Evolutionary conservation across 2,888 invertebrate genomes (phyloP).

Genomic region (Rhagonycha fulva): DNA sequence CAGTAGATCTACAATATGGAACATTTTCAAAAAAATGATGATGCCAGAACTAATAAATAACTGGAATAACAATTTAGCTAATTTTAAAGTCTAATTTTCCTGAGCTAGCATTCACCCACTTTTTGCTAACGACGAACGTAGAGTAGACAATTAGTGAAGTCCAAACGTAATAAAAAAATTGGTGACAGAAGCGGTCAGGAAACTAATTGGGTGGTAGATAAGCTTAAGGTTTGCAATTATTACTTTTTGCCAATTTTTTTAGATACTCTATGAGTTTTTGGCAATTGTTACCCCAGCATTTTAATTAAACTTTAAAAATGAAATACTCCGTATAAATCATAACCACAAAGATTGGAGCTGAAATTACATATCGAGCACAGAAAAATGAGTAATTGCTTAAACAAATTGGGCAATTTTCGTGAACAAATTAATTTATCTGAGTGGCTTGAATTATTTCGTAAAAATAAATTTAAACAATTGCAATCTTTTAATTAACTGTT

Average conservation of each 20-base stretch:
- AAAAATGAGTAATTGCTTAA: not conserved
- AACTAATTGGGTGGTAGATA: not conserved
- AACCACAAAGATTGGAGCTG: not conserved
- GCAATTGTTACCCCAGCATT: not conserved
- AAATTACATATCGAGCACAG: not conserved
- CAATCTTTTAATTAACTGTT: not conserved
- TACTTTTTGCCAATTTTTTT: not conserved
- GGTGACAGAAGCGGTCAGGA: not conserved
- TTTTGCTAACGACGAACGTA: not conserved
- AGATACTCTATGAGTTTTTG: not conserved
- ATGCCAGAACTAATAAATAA: not conserved
- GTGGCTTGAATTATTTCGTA: not conserved
- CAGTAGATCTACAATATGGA: too few relatives aligned
- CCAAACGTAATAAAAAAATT: not conserved
- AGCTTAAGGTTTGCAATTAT: not conserved
- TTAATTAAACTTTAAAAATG: not conserved
- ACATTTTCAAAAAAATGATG: not conserved
- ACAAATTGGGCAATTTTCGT: not conserved
- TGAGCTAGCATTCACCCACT: not conserved
- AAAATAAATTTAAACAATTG: not conserved
- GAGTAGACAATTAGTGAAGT: not conserved
- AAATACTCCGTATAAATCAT: not conserved
- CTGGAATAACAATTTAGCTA: not conserved
- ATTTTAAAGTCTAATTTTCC: not conserved
- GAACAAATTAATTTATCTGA: not conserved